A percentile compares a stretch with the other conserved stretches of the same genome.
phyloP scores from a whole-genome alignment of 2,888 invertebrate species.

The Halocaridina rubra region DNA sequence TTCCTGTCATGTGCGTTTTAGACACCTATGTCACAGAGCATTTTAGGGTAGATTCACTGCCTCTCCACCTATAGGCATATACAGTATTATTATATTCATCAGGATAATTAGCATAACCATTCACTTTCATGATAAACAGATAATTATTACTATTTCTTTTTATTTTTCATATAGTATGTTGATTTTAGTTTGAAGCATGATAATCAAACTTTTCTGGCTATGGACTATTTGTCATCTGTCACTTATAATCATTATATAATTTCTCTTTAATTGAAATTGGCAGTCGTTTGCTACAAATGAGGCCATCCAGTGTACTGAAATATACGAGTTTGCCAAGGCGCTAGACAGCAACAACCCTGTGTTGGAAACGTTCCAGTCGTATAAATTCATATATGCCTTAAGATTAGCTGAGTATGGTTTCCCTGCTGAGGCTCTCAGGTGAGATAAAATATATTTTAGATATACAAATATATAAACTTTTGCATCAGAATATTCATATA shows the following conservation, averaged over 20 bases:
- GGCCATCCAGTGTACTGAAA: conserved; percentile 92
- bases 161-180: too few relatives aligned
- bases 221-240: background rate
- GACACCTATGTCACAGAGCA: too few relatives aligned
- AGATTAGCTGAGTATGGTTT: conserved; percentile 83
- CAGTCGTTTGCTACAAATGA: conserved; percentile 76
- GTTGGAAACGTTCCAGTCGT: conserved; percentile 53
- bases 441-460: too few relatives aligned
- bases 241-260: background rate
- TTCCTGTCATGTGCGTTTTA: too few relatives aligned
- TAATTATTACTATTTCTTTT: too few relatives aligned
- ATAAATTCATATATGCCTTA: conserved; percentile 85
- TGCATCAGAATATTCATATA: background rate
- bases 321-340: conserved; percentile 44
- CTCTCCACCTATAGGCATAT: too few relatives aligned
- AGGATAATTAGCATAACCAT: too few relatives aligned
- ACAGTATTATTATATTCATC: too few relatives aligned
- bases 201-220: too few relatives aligned
- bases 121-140: too few relatives aligned
- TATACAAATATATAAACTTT: background rate
- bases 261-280: background rate
- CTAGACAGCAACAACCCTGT: conserved; percentile 33
- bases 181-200: too few relatives aligned
- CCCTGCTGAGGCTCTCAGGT: conserved; percentile 78
- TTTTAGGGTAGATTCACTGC: too few relatives aligned